Conservation (phyloP, 2,888 invertebrate genomes). For the Agriotes lineatus region DNA sequence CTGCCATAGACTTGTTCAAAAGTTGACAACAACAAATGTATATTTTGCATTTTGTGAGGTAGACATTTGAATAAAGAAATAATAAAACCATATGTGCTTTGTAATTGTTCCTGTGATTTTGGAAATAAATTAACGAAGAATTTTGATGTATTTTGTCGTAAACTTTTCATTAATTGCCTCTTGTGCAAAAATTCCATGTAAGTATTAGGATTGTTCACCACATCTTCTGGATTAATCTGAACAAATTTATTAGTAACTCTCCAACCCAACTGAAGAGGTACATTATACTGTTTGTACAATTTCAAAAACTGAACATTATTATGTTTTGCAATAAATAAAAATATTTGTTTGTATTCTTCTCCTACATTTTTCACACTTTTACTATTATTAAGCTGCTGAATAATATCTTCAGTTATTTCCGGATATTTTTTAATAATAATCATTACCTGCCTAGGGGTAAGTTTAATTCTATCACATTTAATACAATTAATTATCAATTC, state of each 20-base stretch:
- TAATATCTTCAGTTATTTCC: slow-evolving; percentile 23
- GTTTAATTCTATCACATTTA: slow-evolving; percentile 18
- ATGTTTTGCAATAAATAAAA: slow-evolving; percentile 8
- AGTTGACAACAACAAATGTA: slow-evolving; percentile 8
- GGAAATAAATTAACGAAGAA: slow-evolving; percentile 27
- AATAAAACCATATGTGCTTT: not conserved
- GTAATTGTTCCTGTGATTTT: slow-evolving; percentile 6
- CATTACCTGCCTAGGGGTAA: slow-evolving; percentile 20
- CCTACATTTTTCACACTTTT: not conserved
- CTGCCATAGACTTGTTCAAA: slow-evolving; percentile 21
- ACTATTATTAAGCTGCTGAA: slow-evolving; percentile 1
- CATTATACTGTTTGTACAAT: slow-evolving; percentile 25
- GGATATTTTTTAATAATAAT: slow-evolving; percentile 27
- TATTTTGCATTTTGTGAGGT: not conserved
- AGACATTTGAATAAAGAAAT: not conserved
- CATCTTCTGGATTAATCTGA: slow-evolving; percentile 5
- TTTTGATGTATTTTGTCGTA: slow-evolving; percentile 15
- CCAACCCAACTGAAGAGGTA: slow-evolving; percentile 19
- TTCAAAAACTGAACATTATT: slow-evolving; percentile 30
- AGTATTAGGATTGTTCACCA: slow-evolving; percentile 13
- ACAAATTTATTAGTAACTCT: slow-evolving; percentile 32
- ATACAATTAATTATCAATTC: slow-evolving; percentile 28
- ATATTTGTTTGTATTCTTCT: slow-evolving; percentile 5
- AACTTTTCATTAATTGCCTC: slow-evolving; percentile 16
- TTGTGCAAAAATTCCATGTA: slow-evolving; percentile 8